A percentile compares a stretch with the other conserved stretches of the same genome.
These are phyloP conservation scores for Indicator indicator DNA, from an alignment of 2,113 vertebrate genomes.

Conservation along the genomic window DNA sequence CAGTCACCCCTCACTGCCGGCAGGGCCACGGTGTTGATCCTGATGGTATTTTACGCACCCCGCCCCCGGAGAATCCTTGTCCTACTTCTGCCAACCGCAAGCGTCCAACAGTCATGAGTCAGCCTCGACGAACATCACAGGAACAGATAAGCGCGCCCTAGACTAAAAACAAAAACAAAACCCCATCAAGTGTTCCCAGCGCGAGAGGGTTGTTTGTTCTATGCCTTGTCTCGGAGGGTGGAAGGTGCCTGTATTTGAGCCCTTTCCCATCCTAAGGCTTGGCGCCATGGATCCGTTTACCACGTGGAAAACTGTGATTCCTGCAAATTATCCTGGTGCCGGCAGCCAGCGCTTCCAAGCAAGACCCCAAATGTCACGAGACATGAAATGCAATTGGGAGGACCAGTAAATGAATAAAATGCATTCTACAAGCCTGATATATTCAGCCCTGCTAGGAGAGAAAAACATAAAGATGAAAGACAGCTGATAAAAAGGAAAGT, in stretches of 20 bases:
- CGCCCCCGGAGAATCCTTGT: background rate
- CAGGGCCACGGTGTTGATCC: background rate
- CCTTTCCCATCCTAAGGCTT: background rate
- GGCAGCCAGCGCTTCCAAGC: background rate
- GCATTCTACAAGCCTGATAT: background rate
- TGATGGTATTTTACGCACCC: background rate
- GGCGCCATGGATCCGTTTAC: background rate
- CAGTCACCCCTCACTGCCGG: background rate
- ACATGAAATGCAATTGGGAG: background rate
- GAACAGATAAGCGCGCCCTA: background rate
- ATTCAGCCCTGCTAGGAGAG: background rate
- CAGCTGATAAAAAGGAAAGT: constrained; percentile 4
- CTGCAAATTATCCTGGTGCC: background rate
- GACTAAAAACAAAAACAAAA: background rate
- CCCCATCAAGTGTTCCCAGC: accelerated
- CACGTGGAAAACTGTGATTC: background rate
- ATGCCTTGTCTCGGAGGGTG: accelerated
- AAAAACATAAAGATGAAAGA: constrained; percentile 4
- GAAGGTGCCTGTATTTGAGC: accelerated
- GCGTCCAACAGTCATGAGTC: background rate
- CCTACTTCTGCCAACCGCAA: background rate
- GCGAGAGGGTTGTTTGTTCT: accelerated
- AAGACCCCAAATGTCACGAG: background rate
- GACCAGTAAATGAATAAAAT: background rate
- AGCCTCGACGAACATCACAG: background rate